These are phyloP conservation scores for Synodontis membranacea DNA, from an alignment of 2,113 vertebrate species.

Conservation along the genomic window DNA sequence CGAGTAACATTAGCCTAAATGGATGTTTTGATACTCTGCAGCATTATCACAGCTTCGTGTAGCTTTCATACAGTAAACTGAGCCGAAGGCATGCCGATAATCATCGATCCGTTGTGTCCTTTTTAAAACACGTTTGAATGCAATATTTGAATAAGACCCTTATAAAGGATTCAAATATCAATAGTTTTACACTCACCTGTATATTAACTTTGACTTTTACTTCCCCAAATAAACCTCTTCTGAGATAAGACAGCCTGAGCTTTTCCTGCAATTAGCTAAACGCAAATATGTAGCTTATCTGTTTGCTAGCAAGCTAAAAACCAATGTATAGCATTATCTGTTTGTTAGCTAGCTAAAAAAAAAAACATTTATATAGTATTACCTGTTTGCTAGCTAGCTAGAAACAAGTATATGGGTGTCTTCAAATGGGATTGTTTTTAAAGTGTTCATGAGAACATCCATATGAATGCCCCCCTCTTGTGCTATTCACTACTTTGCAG, in stretches of 20 bases:
- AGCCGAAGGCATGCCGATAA: neutral
- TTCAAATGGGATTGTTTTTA: no score
- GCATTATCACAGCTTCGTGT: constrained; percentile 5
- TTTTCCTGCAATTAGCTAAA: neutral
- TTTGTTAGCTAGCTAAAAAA: neutral
- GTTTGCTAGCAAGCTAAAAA: neutral
- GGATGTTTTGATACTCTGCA: constrained; percentile 2
- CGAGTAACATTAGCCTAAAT: neutral
- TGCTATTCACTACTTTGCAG: no score
- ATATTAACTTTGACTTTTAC: neutral
- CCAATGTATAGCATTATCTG: neutral
- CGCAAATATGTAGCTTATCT: neutral
- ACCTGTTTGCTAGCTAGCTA: neutral
- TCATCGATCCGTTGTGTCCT: neutral
- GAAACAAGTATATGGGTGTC: no score
- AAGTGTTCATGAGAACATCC: no score
- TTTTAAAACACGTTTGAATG: neutral
- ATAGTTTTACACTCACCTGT: neutral
- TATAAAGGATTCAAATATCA: neutral
- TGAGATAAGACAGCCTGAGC: neutral
- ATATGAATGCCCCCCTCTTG: no score
- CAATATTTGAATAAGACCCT: neutral
- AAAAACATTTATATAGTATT: neutral
- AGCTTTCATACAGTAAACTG: neutral
- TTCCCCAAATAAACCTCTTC: neutral